Evolutionary conservation across 2,797 vertebrate species (phyloP), one percentile per base, ranked within the genome.

Genomic region (Pangasius macronema): DNA sequence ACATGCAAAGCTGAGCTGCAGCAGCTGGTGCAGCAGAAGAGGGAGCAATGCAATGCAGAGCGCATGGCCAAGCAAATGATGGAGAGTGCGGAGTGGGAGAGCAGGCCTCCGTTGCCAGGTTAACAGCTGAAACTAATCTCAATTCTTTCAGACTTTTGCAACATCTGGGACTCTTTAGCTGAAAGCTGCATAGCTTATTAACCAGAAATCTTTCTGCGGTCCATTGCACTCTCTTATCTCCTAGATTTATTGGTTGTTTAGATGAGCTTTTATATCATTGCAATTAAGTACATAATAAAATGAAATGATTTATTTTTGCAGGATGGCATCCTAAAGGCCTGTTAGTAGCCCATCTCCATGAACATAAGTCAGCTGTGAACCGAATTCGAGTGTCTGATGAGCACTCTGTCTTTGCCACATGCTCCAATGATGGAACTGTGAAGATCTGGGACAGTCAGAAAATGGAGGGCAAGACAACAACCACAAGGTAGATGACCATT

Each of bases 381-480:
- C 95, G 98, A 27, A 98, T 99, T 90, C 82, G 97, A 5, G 98
- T 99, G 11, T 99, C 98, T 0, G 98, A 99, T 72, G 98, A 99
- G 33, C 98, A 99, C 93, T 96, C 97, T 67, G 97, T 99, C 92
- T 99, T 99, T 89, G 97, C 98, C 67, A 99, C 98, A 0, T 99
- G 97, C 88, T 99, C 98, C 86, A 99, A 99, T 20, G 98, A 99
- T 85, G 98, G 98, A 84, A 97, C 97, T 0, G 98, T 99, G 57
- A 99, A 99, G 92, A 97, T 99, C 76, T 99, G 98, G 98, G 98
- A 99, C 92, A 99, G 98, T 89, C 98, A 99, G 90, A 99, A 99
- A 95, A 99, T 99, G 98, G 98, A 99, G 93, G 98, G 98, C 63
- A 99, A 99, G 94, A 99, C 98, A 68, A 99, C 98, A 8, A 99